Conservation (phyloP, 2,113 vertebrate species). For the Uria aalge region DNA sequence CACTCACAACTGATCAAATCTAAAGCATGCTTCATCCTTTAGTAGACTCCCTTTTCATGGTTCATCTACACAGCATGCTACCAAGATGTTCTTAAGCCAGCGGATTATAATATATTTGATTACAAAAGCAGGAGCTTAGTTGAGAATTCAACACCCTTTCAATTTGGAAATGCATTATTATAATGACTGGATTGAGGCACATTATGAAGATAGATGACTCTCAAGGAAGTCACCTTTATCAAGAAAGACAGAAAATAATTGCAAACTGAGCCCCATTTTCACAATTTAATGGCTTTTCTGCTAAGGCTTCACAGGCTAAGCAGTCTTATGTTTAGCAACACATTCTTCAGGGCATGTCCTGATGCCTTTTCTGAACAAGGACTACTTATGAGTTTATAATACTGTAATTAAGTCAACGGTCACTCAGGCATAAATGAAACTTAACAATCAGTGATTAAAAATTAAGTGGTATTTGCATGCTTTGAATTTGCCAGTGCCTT, state of each 20-base stretch:
- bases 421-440: not conserved
- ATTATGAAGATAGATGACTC: not conserved
- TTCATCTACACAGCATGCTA: not conserved
- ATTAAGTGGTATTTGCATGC: not conserved
- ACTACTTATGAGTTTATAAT: not conserved
- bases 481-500: not conserved
- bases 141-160: constrained; percentile 5
- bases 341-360: not conserved
- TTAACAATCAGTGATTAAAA: not conserved
- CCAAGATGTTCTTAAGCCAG: not conserved
- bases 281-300: constrained; percentile 22
- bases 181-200: not conserved
- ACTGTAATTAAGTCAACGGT: constrained; percentile 17
- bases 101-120: not conserved
- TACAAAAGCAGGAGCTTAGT: not conserved
- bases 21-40: not conserved
- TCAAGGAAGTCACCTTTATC: constrained; percentile 40
- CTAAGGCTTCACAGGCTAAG: not conserved
- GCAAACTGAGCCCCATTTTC: constrained; percentile 4
- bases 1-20: not conserved
- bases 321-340: not conserved
- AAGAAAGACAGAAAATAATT: constrained; percentile 37
- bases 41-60: not conserved
- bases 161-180: constrained; percentile 11
- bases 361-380: not conserved